Percentiles rank a stretch among this genome's conserved stretches.
Conservation (phyloP, 2,888 invertebrate species). For the Meandrusa payeni region DNA sequence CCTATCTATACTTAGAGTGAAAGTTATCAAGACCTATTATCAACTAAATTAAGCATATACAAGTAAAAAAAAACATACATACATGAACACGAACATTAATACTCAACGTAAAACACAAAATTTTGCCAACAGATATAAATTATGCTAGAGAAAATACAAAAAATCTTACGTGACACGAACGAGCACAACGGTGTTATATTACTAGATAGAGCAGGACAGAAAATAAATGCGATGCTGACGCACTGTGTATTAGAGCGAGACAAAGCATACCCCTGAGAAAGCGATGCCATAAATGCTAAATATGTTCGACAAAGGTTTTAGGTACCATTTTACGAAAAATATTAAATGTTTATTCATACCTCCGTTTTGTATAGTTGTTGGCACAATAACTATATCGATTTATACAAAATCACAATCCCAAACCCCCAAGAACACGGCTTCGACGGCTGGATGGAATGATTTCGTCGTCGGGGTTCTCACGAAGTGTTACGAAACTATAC, state of each 20-base stretch:
- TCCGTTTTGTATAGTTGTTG: constrained; percentile 74
- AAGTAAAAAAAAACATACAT: constrained; percentile 40
- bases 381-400: constrained; percentile 73
- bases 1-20: constrained; percentile 79
- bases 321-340: constrained; percentile 42
- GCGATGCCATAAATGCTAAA: constrained; percentile 79
- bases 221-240: constrained; percentile 62
- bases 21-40: constrained; percentile 75
- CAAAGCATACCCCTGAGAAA: constrained; percentile 70
- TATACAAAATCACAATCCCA: constrained; percentile 74
- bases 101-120: constrained; percentile 45
- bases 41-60: constrained; percentile 39
- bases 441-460: constrained; percentile 81
- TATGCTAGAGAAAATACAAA: constrained; percentile 70
- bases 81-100: constrained; percentile 43
- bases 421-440: constrained; percentile 79
- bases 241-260: constrained; percentile 65
- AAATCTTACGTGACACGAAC: constrained; percentile 80
- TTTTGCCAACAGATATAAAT: constrained; percentile 50
- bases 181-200: constrained; percentile 81
- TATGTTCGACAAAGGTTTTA: constrained; percentile 57
- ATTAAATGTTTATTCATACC: constrained; percentile 54
- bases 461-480: constrained; percentile 75
- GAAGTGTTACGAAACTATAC: constrained; percentile 59
- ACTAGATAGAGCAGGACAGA: constrained; percentile 74